Evolutionary conservation across 1,140 invertebrate genomes (phyloP), one percentile per base, ranked within the genome.

Genomic region (Dendroctonus valens): DNA sequence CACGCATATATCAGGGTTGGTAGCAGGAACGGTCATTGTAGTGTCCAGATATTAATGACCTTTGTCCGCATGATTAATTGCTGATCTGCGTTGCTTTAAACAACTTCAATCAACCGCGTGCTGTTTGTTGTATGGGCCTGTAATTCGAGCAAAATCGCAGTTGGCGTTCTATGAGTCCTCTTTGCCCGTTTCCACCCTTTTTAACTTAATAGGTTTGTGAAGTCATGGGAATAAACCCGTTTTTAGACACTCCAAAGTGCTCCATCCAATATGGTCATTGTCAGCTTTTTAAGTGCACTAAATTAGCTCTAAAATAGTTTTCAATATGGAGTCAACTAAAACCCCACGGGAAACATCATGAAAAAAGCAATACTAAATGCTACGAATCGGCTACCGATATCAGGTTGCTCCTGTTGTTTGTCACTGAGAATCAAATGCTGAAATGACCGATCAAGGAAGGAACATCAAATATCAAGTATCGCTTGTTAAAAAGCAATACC

Each of bases 401-500:
- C 50, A 26, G 12, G 26, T 52, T 52, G 9, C 9, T 50, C 15
- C n/a, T 26, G 6, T 40, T 41, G 9, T 15, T 62, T 48, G 40
- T 53, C 38, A 48, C 7, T 58, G 41, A 55, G 57, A 65, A 53
- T 65, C 53, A 65, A 48, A 57, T 40, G 37, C 11, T 50, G 52
- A 65, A 42, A 55, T 65, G 62, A 46, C 62, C 52, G 62, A 46
- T 65, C 39, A 9, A 52, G 39, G 57, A 39, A 15, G 38, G 40
- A 44, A 65, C 53, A 52, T 52, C 9, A 55, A 9, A 60, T 57
- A 57, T 65, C 62, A 41, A 57, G 62, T 65, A 39, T 53, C 61
- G 26, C 52, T 65, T 65, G 62, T 65, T 65, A 65, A 65, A 65
- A 65, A 65, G 14, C 53, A 39, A 65, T 57, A 65, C 62, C 62